A percentile compares a stretch with the other conserved stretches of the same genome.
These are phyloP conservation scores for Trichonephila clavata DNA, from an alignment of 1,140 invertebrate genomes.

Conservation along the genomic window DNA sequence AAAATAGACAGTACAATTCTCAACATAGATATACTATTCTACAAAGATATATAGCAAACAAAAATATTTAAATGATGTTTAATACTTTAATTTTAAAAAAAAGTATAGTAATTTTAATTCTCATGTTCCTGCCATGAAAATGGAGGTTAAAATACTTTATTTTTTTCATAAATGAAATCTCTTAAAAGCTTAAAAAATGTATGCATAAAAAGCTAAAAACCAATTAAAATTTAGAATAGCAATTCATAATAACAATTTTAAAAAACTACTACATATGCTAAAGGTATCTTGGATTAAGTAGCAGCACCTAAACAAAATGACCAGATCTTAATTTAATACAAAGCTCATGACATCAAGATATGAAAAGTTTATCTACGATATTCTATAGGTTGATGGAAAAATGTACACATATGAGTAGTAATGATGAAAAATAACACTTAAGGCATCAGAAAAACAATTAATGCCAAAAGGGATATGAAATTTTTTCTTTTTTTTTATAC, in stretches of 20 bases:
- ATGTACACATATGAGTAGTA: background rate
- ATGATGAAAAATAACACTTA: conserved; percentile 15
- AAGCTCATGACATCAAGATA: conserved; percentile 44
- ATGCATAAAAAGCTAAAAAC: background rate
- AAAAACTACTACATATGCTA: background rate
- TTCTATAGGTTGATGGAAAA: conserved; percentile 19
- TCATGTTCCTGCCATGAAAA: conserved; percentile 64
- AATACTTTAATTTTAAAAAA: background rate
- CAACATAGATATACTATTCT: background rate
- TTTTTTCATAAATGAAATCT: background rate
- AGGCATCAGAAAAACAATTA: conserved; percentile 10
- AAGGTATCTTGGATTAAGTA: background rate
- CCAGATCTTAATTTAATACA: conserved; percentile 47
- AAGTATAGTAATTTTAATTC: background rate
- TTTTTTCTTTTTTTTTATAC: conserved; percentile 83
- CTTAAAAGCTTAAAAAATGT: background rate
- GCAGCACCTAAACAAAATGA: conserved; percentile 39
- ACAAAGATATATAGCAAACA: conserved; percentile 1
- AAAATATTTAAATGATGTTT: conserved; percentile 19
- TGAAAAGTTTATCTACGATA: background rate
- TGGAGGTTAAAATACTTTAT: background rate
- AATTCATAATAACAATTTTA: background rate
- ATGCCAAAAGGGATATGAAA: background rate
- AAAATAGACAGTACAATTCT: conserved; percentile 7
- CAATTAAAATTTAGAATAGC: background rate